phyloP scores from a whole-genome alignment of 2,888 invertebrate species.

The Lumbricus terrestris region DNA sequence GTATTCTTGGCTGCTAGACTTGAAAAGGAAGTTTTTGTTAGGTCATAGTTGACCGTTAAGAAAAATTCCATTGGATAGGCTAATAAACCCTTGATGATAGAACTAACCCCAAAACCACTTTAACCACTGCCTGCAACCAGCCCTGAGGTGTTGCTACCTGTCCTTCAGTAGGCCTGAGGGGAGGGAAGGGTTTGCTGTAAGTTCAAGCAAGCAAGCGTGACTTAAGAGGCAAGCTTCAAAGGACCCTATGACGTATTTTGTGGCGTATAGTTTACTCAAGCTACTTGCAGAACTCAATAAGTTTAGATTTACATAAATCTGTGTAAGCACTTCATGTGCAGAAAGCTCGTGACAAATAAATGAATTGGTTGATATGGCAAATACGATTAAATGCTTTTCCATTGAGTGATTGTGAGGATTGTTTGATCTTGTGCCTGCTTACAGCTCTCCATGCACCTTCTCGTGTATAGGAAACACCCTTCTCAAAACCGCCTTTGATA shows the following conservation, averaged over 20 bases:
- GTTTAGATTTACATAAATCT: neutral
- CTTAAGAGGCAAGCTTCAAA: neutral
- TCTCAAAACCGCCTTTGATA: neutral
- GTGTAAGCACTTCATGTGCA: neutral
- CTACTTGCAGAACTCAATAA: neutral
- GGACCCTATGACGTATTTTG: neutral
- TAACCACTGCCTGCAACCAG: neutral
- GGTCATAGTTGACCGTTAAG: neutral
- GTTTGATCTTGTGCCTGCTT: neutral
- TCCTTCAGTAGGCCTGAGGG: neutral
- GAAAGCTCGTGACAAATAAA: no score
- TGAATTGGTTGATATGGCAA: neutral
- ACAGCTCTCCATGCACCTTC: neutral
- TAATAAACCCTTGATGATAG: no score
- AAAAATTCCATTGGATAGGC: neutral
- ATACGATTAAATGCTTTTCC: neutral
- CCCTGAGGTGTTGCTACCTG: neutral
- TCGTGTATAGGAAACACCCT: neutral
- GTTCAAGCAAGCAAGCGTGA: neutral
- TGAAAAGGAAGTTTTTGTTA: neutral
- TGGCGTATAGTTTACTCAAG: neutral
- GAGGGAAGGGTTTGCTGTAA: neutral
- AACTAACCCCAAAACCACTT: no score
- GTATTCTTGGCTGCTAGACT: neutral
- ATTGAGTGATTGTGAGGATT: neutral